Evolutionary conservation across 2,797 vertebrate species (phyloP).

Genomic region (Pseudopleuronectes americanus): DNA sequence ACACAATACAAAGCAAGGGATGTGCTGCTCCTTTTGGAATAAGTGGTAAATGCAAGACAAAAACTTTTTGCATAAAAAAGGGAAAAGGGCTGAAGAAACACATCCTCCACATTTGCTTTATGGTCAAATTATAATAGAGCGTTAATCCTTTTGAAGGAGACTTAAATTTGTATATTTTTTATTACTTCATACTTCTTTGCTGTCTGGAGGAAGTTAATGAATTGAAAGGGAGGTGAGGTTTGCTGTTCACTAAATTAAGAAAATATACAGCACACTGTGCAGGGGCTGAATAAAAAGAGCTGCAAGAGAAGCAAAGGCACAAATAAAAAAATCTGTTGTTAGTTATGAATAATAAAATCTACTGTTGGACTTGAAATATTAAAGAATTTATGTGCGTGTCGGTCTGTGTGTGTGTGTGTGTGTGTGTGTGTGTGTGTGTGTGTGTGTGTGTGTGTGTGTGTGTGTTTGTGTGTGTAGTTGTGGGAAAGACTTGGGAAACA

Average conservation of each 20-base stretch:
- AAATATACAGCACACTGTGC: background rate
- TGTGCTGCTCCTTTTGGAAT: background rate
- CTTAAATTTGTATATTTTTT: conserved; percentile 17
- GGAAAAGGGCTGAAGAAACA: background rate
- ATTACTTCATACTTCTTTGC: too few relatives aligned
- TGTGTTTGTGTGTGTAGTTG: too few relatives aligned
- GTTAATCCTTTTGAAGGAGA: conserved; percentile 4
- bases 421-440: too few relatives aligned
- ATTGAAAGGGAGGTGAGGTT: background rate
- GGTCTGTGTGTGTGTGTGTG: too few relatives aligned
- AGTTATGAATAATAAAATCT: background rate
- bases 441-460: too few relatives aligned
- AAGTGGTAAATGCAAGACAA: conserved; percentile 8
- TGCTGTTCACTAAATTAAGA: background rate
- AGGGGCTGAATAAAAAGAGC: background rate
- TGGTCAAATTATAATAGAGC: background rate
- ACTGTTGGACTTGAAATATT: background rate
- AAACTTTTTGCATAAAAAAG: background rate
- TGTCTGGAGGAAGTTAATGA: background rate
- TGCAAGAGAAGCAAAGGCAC: background rate
- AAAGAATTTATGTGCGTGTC: background rate
- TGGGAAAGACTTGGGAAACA: conserved; percentile 4
- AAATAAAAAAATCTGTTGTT: background rate
- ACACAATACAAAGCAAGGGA: background rate
- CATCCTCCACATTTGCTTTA: background rate